These are phyloP conservation scores for Crossaster papposus DNA, from an alignment of 53 echinoderm and acorn worm species.

Conservation along the genomic window DNA sequence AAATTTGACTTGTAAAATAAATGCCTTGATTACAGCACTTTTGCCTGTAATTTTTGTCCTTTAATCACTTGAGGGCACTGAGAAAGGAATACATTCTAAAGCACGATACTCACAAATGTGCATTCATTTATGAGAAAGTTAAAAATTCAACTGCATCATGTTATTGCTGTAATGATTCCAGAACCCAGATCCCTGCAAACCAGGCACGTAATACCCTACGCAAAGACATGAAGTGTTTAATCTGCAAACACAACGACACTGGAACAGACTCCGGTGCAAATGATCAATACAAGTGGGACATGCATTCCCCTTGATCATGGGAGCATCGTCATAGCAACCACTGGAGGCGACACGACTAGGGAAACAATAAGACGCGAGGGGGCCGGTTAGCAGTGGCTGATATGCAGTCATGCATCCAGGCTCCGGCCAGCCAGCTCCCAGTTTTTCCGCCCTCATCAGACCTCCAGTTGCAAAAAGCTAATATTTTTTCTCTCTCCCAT, in stretches of 20 bases:
- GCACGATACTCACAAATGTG: background rate
- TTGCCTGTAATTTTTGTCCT: too few species aligned
- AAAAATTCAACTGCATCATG: background rate
- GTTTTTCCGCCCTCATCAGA: background rate
- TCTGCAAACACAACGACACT: background rate
- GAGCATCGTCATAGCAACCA: constrained; percentile 12
- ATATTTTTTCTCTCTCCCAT: constrained; percentile 36
- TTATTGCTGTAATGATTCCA: background rate
- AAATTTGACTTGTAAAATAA: too few species aligned
- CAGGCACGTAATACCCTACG: background rate
- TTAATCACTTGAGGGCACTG: background rate
- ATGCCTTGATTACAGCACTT: too few species aligned
- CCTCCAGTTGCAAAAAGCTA: background rate
- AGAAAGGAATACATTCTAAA: background rate
- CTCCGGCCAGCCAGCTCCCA: constrained; percentile 16
- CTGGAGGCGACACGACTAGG: background rate
- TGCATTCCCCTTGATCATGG: background rate
- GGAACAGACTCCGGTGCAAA: background rate
- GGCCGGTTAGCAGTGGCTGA: background rate
- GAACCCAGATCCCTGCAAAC: background rate
- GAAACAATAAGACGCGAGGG: background rate
- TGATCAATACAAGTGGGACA: background rate
- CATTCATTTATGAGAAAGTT: background rate
- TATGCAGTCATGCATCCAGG: constrained; percentile 18
- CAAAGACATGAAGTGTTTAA: constrained; percentile 1